phyloP scores from a whole-genome alignment of 1,140 invertebrate genomes.

The Drosophila ironensis region DNA sequence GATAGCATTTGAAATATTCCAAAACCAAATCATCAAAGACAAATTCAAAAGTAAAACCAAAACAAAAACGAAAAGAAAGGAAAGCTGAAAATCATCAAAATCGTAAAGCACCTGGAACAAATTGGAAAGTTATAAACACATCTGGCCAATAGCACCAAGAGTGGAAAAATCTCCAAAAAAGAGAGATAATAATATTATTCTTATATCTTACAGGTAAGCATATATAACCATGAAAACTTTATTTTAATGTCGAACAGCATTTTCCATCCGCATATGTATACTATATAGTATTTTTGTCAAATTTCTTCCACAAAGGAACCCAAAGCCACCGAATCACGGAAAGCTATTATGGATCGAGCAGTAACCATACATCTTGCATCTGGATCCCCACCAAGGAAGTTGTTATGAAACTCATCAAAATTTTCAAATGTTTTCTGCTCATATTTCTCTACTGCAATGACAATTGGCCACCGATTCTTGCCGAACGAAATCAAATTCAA shows the following conservation, averaged over 20 bases:
- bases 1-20: background rate
- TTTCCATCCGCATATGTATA: background rate
- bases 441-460: slow-evolving; percentile 68
- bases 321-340: slow-evolving; percentile 34
- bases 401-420: slow-evolving; percentile 78
- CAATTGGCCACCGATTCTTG: slow-evolving; percentile 20
- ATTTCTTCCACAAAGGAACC: slow-evolving; percentile 29
- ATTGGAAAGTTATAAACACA: slow-evolving; percentile 64
- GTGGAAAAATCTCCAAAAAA: slow-evolving; percentile 40
- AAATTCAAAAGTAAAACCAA: slow-evolving; percentile 30
- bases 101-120: slow-evolving; percentile 27
- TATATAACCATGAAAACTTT: background rate
- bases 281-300: background rate
- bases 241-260: background rate
- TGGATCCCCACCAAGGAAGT: slow-evolving; percentile 43
- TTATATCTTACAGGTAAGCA: slow-evolving; percentile 73
- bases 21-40: slow-evolving; percentile 2
- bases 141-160: slow-evolving; percentile 24
- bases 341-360: slow-evolving; percentile 62
- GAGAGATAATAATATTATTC: slow-evolving; percentile 71
- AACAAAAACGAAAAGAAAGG: slow-evolving; percentile 36
- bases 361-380: slow-evolving; percentile 26
- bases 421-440: slow-evolving; percentile 70
- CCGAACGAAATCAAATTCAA: slow-evolving; percentile 17
- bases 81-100: slow-evolving; percentile 22